A percentile compares a stretch with the other conserved stretches of the same genome.
Conservation (phyloP, 2,888 invertebrate genomes). For the Stenolophus ochropezus region DNA sequence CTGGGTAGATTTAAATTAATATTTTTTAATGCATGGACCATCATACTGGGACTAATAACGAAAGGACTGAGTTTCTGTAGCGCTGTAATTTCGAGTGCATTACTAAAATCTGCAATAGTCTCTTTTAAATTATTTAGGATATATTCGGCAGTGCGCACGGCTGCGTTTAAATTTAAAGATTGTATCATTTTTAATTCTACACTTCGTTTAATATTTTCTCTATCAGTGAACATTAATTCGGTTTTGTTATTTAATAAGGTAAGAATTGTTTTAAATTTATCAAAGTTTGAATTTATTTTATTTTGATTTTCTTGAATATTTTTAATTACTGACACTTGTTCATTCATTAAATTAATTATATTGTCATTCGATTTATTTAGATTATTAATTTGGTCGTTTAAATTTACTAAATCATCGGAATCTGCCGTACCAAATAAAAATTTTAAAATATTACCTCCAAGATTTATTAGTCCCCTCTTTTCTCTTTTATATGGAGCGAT, state of each 20-base stretch:
- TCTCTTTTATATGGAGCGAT: conserved; percentile 22
- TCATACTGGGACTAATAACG: background rate
- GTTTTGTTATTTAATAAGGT: background rate
- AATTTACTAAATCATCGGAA: background rate
- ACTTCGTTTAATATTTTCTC: background rate
- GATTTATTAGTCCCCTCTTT: conserved; percentile 36
- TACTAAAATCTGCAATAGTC: background rate
- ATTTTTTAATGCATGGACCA: background rate
- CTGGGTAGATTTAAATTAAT: background rate
- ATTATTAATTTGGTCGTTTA: conserved; percentile 44
- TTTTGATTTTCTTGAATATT: conserved; percentile 3
- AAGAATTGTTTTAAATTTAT: conserved; percentile 1
- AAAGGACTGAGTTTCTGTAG: conserved; percentile 29
- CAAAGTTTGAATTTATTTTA: conserved; percentile 3
- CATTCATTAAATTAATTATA: too few species aligned
- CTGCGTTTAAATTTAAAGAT: background rate
- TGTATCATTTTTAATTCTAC: background rate
- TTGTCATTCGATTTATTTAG: too few species aligned
- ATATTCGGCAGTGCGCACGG: background rate
- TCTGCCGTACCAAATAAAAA: conserved; percentile 42
- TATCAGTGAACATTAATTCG: background rate
- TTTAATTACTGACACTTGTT: conserved; percentile 16
- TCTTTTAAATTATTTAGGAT: background rate
- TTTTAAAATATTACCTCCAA: conserved; percentile 27
- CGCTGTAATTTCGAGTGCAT: conserved; percentile 26